Evolutionary conservation across 1,140 invertebrate species (phyloP).

Genomic region (Nautilus pompilius): DNA sequence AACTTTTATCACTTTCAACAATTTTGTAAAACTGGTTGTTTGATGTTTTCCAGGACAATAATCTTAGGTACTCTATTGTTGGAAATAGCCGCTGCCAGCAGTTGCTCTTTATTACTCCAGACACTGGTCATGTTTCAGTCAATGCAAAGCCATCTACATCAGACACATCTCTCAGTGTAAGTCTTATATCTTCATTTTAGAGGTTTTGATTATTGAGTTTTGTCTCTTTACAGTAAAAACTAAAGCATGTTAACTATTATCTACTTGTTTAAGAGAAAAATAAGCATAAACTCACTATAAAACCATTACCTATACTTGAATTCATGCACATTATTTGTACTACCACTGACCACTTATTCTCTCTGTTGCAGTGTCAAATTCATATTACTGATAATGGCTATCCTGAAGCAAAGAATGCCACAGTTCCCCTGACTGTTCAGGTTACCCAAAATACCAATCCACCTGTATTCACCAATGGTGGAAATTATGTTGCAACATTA

Average conservation of each 20-base stretch:
- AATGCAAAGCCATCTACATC: not conserved
- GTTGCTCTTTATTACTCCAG: constrained; percentile 16
- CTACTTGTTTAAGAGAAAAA: too few relatives aligned
- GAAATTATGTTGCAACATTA: constrained; percentile 17
- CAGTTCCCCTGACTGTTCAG: constrained; percentile 9
- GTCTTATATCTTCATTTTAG: constrained; percentile 1
- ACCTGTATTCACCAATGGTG: constrained; percentile 23
- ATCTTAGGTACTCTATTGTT: constrained; percentile 14
- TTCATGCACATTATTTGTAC: too few relatives aligned
- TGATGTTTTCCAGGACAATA: constrained; percentile 21
- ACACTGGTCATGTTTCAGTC: constrained; percentile 13
- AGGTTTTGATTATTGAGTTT: too few relatives aligned
- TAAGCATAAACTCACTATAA: too few relatives aligned
- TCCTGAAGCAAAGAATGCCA: constrained; percentile 12
- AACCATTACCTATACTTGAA: too few relatives aligned
- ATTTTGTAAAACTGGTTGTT: too few relatives aligned
- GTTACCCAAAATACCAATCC: constrained; percentile 8
- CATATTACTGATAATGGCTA: constrained; percentile 27
- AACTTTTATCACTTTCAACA: too few relatives aligned
- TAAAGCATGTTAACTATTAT: too few relatives aligned
- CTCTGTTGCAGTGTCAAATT: constrained; percentile 21
- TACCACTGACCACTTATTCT: not conserved
- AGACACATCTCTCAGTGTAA: constrained; percentile 20
- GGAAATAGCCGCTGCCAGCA: constrained; percentile 16
- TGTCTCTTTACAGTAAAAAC: too few relatives aligned